phyloP scores from a whole-genome alignment of 2,888 invertebrate species.

The Polyommatus iphigenia region DNA sequence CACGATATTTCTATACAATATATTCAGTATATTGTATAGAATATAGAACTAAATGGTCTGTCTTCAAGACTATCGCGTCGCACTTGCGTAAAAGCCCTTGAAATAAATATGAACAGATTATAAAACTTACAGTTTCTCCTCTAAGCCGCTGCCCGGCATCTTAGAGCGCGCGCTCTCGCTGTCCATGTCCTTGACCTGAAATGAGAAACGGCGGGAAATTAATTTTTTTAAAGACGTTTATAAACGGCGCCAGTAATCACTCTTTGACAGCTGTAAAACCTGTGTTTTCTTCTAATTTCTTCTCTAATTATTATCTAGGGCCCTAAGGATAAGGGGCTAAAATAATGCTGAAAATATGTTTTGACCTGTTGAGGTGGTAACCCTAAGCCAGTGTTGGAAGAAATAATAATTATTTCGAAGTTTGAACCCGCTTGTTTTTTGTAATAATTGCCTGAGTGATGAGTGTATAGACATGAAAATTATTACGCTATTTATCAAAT shows the following conservation, averaged over 20 bases:
- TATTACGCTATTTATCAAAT: not conserved
- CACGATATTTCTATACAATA: too few relatives aligned
- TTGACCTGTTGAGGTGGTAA: too few relatives aligned
- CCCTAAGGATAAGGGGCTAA: too few relatives aligned
- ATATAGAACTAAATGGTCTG: too few relatives aligned
- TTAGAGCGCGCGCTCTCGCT: slow-evolving; percentile 66
- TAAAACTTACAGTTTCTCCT: slow-evolving; percentile 70
- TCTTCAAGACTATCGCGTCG: too few relatives aligned
- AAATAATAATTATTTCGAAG: not conserved
- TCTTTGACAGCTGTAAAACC: not conserved
- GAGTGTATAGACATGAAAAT: not conserved
- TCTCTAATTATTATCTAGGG: too few relatives aligned
- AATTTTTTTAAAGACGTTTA: not conserved
- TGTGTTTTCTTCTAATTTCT: too few relatives aligned
- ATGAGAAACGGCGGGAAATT: slow-evolving; percentile 13
- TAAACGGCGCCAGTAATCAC: not conserved
- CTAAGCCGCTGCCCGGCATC: slow-evolving; percentile 57
- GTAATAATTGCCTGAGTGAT: not conserved
- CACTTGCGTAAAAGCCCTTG: not conserved
- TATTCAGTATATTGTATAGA: too few relatives aligned
- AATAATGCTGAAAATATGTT: too few relatives aligned
- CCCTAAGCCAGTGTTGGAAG: too few relatives aligned
- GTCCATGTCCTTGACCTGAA: slow-evolving; percentile 71
- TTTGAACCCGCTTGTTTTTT: not conserved
- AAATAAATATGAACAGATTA: not conserved